Conservation (phyloP, 2,888 invertebrate genomes). For the Lithophane ornitopus region DNA sequence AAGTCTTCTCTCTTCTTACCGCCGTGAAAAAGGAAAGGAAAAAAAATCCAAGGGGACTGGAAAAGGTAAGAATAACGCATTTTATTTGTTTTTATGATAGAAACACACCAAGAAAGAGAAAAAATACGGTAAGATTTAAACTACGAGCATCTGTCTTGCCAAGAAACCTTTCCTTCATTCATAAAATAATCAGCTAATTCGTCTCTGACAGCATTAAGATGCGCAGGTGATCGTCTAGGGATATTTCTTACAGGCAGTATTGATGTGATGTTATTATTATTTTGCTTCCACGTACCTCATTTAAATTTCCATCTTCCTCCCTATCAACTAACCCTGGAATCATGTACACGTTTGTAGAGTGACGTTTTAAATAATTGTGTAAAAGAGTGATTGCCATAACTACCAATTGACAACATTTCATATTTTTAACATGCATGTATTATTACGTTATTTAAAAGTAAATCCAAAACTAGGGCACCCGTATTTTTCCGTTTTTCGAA, state of each 20-base stretch:
- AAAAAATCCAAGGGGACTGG: slow-evolving; percentile 51
- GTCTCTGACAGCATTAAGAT: slow-evolving; percentile 55
- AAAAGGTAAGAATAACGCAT: slow-evolving; percentile 46
- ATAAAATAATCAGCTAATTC: slow-evolving; percentile 56
- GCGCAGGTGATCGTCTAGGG: slow-evolving; percentile 54
- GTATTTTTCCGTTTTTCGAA: too few species aligned
- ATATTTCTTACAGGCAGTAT: slow-evolving; percentile 55
- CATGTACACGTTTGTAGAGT: slow-evolving; percentile 35
- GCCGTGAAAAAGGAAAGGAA: slow-evolving; percentile 52
- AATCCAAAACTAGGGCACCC: too few species aligned
- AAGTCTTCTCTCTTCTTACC: slow-evolving; percentile 41
- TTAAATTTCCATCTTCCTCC: slow-evolving; percentile 11
- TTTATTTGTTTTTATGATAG: slow-evolving; percentile 36
- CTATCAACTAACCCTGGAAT: not conserved
- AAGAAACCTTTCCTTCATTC: slow-evolving; percentile 58
- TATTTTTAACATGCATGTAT: too few species aligned
- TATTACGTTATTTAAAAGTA: too few species aligned
- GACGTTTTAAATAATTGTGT: slow-evolving; percentile 50
- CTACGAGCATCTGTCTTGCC: slow-evolving; percentile 58
- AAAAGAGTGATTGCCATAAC: slow-evolving; percentile 37
- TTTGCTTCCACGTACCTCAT: slow-evolving; percentile 46
- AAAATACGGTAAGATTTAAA: slow-evolving; percentile 41
- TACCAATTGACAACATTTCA: too few species aligned
- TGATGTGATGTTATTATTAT: slow-evolving; percentile 47
- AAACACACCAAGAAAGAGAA: slow-evolving; percentile 56